phyloP scores from a whole-genome alignment of 2,888 invertebrate genomes.

The Athalia cordata region DNA sequence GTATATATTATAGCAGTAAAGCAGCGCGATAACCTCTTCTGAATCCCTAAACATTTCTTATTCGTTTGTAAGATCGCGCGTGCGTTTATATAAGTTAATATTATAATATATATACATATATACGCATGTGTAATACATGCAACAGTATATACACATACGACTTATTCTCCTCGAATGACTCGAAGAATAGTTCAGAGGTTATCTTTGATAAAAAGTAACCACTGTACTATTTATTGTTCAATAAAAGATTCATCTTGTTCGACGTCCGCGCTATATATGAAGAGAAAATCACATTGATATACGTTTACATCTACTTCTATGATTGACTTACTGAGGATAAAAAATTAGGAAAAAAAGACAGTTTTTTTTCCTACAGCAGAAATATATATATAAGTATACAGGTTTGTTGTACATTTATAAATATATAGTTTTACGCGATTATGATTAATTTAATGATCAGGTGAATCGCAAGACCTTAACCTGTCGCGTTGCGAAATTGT shows the following conservation, averaged over 20 bases:
- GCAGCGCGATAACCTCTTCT: not conserved
- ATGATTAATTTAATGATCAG: too few species aligned
- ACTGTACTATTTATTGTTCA: slow-evolving; percentile 41
- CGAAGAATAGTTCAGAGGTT: slow-evolving; percentile 23
- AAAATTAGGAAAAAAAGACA: too few species aligned
- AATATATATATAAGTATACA: too few species aligned
- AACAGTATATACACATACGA: not conserved
- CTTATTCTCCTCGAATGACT: not conserved
- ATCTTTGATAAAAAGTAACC: slow-evolving; percentile 35
- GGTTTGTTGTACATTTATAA: too few species aligned
- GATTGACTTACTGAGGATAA: too few species aligned
- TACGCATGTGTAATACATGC: not conserved
- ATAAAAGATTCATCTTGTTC: slow-evolving; percentile 6
- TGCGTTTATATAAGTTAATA: not conserved
- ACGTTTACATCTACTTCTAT: not conserved
- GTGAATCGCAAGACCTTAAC: too few species aligned
- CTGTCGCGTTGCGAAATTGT: too few species aligned
- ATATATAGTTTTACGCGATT: too few species aligned
- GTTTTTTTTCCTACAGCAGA: too few species aligned
- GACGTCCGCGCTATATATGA: not conserved
- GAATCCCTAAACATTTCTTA: slow-evolving; percentile 12
- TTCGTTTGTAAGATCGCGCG: slow-evolving; percentile 12
- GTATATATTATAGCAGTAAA: too few species aligned
- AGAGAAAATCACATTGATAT: not conserved
- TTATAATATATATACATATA: slow-evolving; percentile 19